Evolutionary conservation across 2,797 vertebrate species (phyloP).

Genomic region (Arrhamphus sclerolepis): DNA sequence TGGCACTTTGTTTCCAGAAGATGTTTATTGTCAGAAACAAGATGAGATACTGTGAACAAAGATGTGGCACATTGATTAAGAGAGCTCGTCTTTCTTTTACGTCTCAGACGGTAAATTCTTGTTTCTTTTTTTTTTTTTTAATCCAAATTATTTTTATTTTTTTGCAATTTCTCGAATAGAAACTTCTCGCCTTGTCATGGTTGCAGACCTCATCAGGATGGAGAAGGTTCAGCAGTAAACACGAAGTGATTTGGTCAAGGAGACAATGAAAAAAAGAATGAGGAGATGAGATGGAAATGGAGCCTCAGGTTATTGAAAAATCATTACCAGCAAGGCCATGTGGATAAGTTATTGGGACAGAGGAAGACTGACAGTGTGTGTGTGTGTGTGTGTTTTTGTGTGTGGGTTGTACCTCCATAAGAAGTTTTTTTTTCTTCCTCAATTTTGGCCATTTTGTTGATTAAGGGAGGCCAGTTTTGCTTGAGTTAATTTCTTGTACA

Average conservation of each 20-base stretch:
- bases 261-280: background rate
- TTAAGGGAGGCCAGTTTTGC: background rate
- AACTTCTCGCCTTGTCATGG: background rate
- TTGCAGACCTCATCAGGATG: background rate
- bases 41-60: background rate
- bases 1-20: constrained; percentile 14
- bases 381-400: too few species aligned
- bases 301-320: constrained; percentile 35
- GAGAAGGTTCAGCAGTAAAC: background rate
- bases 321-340: constrained; percentile 3
- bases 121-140: background rate
- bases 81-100: too few species aligned
- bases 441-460: too few species aligned
- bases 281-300: constrained; percentile 15
- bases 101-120: background rate
- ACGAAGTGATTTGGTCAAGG: background rate
- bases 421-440: too few species aligned
- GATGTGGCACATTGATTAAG: background rate
- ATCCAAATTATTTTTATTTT: background rate
- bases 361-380: too few species aligned
- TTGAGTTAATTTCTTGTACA: too few species aligned
- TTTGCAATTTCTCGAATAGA: background rate
- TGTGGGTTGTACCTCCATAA: too few species aligned
- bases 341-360: too few species aligned
- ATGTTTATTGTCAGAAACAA: background rate